These are phyloP conservation scores for Cairina moschata DNA, from an alignment of 2,113 vertebrate genomes.

Conservation along the genomic window DNA sequence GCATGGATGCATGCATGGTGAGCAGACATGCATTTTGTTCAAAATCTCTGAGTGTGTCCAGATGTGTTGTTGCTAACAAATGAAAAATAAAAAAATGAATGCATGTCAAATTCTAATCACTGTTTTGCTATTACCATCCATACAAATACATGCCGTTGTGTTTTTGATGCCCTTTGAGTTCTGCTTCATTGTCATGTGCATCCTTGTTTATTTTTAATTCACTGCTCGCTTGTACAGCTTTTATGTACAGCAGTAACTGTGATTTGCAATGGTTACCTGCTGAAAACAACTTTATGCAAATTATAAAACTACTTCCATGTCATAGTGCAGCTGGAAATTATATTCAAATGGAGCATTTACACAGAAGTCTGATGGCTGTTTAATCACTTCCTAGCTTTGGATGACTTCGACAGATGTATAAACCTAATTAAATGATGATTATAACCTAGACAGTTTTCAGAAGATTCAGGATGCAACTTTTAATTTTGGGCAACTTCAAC, in stretches of 20 bases:
- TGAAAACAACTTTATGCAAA: background rate
- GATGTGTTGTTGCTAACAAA: background rate
- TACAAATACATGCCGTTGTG: background rate
- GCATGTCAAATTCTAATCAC: accelerated
- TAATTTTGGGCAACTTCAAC: background rate
- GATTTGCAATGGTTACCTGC: background rate
- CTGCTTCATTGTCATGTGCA: accelerated
- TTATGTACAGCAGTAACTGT: background rate
- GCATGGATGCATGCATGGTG: background rate
- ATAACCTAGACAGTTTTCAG: background rate
- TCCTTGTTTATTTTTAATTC: background rate
- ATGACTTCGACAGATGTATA: background rate
- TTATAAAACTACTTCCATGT: background rate
- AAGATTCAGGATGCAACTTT: background rate
- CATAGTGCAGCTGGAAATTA: background rate
- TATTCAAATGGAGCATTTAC: background rate
- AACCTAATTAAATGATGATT: constrained; percentile 13
- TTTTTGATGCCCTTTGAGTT: background rate
- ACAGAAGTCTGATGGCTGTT: background rate
- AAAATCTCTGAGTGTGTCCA: background rate
- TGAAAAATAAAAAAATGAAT: background rate
- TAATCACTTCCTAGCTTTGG: background rate
- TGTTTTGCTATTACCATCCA: background rate
- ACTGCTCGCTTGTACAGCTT: background rate
- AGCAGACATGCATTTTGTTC: too few species aligned